A percentile compares a stretch with the other conserved stretches of the same genome.
phyloP scores from a whole-genome alignment of 2,797 vertebrate genomes.

The Notamacropus eugenii region DNA sequence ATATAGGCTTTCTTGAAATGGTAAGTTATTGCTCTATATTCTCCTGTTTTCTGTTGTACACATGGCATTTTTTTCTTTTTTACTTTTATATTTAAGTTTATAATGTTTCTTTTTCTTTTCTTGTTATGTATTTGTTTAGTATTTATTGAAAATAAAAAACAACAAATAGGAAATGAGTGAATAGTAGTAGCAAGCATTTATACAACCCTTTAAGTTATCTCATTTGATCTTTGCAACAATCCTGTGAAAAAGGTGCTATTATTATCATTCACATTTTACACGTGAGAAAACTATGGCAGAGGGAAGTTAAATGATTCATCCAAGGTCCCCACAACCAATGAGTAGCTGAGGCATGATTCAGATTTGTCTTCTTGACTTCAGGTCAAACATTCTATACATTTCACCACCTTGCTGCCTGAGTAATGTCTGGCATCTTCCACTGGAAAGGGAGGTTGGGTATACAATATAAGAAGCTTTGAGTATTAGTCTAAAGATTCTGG shows the following conservation, averaged over 20 bases:
- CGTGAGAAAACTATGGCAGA: background rate
- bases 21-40: too few species aligned
- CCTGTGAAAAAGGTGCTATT: background rate
- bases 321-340: background rate
- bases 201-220: background rate
- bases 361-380: background rate
- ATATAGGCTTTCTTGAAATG: too few species aligned
- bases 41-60: too few species aligned
- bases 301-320: background rate
- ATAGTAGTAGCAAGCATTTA: background rate
- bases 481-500: background rate
- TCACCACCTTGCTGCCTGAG: background rate
- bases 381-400: background rate
- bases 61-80: too few species aligned
- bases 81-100: too few species aligned
- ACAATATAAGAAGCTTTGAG: background rate
- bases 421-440: background rate
- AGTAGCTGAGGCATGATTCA: background rate
- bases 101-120: too few species aligned
- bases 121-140: too few species aligned
- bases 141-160: too few species aligned
- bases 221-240: background rate
- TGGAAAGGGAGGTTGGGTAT: background rate
- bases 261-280: background rate
- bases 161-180: background rate